Percentiles rank a stretch among this genome's conserved stretches.
These are phyloP conservation scores for Clamator glandarius DNA, from an alignment of 2,797 vertebrate species.

Conservation along the genomic window DNA sequence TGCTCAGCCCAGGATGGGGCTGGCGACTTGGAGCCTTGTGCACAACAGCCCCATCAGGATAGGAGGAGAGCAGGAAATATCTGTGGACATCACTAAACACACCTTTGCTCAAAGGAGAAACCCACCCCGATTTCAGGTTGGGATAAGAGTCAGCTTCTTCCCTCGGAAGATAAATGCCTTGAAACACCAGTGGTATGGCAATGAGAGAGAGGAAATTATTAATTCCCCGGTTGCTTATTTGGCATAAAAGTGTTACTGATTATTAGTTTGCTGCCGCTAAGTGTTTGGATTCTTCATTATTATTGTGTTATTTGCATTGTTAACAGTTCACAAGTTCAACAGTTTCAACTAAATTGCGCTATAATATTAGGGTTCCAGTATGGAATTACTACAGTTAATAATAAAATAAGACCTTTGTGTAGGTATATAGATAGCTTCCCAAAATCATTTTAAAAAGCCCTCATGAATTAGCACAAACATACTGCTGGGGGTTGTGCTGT, in stretches of 20 bases:
- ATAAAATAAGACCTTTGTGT: slow-evolving; percentile 59
- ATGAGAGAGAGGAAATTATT: slow-evolving; percentile 13
- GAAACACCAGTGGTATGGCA: background rate
- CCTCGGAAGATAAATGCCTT: background rate
- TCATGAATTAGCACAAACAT: background rate
- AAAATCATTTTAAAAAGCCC: slow-evolving; percentile 22
- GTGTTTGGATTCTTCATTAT: slow-evolving; percentile 43
- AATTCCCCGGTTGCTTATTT: slow-evolving; percentile 39
- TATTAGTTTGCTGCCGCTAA: slow-evolving; percentile 43
- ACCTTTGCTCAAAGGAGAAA: background rate
- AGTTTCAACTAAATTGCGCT: slow-evolving; percentile 45
- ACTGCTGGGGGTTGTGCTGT: background rate
- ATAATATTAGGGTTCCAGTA: slow-evolving; percentile 50
- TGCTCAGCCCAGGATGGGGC: background rate
- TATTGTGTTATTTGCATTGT: slow-evolving; percentile 51
- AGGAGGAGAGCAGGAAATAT: background rate
- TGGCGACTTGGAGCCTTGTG: background rate
- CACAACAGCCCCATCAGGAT: background rate
- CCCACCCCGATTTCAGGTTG: rapidly evolving
- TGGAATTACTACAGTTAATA: slow-evolving; percentile 43
- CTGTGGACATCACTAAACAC: background rate
- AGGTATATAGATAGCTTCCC: slow-evolving; percentile 54
- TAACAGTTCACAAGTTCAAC: slow-evolving; percentile 58
- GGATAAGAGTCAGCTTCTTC: background rate
- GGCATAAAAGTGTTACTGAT: slow-evolving; percentile 43